A percentile compares a stretch with the other conserved stretches of the same genome.
Evolutionary conservation across 2,888 invertebrate species (phyloP).

Genomic region (Parochlus steinenii): DNA sequence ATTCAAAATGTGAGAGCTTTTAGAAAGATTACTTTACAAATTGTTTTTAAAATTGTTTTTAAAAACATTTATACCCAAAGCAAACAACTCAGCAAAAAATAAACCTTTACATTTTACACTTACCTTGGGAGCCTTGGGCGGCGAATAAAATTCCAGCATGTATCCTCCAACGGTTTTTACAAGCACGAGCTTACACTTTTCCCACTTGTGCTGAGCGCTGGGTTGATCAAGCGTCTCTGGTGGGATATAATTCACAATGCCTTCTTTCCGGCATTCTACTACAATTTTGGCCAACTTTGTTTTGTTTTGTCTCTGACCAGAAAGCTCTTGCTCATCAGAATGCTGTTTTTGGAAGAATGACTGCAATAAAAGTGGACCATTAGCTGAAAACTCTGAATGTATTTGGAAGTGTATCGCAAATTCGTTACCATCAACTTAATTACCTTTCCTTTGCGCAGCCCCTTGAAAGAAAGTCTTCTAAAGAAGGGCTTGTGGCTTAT

Average conservation of each 20-base stretch:
- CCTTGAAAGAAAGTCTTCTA: conserved; percentile 75
- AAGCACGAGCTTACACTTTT: conserved; percentile 76
- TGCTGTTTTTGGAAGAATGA: conserved; percentile 80
- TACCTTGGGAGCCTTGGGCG: conserved; percentile 82
- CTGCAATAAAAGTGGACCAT: neutral
- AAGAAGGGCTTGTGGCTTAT: conserved; percentile 70
- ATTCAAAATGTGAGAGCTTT: no score
- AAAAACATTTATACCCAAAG: no score
- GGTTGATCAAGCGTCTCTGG: conserved; percentile 78
- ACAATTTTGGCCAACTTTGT: conserved; percentile 81
- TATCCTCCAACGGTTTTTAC: conserved; percentile 89
- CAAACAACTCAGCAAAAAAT: no score
- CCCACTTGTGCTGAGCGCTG: conserved; percentile 81
- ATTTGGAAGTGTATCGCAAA: neutral
- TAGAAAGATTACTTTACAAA: no score
- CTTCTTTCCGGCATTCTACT: conserved; percentile 87
- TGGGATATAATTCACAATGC: conserved; percentile 79
- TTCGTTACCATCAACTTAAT: conserved; percentile 17
- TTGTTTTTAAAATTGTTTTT: no score
- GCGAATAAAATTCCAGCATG: conserved; percentile 85
- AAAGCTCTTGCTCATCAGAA: conserved; percentile 69
- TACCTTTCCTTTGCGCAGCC: conserved; percentile 64
- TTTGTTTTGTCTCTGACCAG: conserved; percentile 56
- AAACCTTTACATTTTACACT: no score
- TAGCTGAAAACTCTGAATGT: neutral